A percentile compares a stretch with the other conserved stretches of the same genome.
phyloP scores from a whole-genome alignment of 2,113 vertebrate species.

The Monopterus albus region DNA sequence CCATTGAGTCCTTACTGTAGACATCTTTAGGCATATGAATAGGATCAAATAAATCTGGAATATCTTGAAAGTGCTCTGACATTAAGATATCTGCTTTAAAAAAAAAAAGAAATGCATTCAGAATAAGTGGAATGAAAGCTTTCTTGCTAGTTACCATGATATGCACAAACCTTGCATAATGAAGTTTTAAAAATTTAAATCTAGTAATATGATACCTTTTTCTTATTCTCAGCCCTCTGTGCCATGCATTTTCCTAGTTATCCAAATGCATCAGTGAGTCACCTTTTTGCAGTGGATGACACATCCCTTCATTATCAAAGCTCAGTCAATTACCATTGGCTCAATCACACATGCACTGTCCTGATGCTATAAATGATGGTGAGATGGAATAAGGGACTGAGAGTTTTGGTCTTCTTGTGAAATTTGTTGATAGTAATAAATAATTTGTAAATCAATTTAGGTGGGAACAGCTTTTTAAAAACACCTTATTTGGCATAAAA shows the following conservation, averaged over 20 bases:
- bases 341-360: too few species aligned
- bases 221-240: neutral
- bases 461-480: too few species aligned
- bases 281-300: neutral
- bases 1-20: constrained; percentile 26
- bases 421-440: too few species aligned
- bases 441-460: too few species aligned
- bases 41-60: constrained; percentile 14
- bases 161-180: neutral
- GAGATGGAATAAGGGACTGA: too few species aligned
- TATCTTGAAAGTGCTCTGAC: constrained; percentile 5
- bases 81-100: neutral
- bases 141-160: neutral
- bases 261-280: neutral
- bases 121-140: neutral
- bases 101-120: neutral
- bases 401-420: too few species aligned
- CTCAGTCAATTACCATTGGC: too few species aligned
- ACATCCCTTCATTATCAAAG: too few species aligned
- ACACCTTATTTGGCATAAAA: too few species aligned
- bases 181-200: neutral
- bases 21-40: constrained; percentile 18
- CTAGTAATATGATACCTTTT: too few species aligned
- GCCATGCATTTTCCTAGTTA: neutral
- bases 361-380: neutral